Evolutionary conservation across 2,113 vertebrate species (phyloP).

Genomic region (Furnarius figulus): DNA sequence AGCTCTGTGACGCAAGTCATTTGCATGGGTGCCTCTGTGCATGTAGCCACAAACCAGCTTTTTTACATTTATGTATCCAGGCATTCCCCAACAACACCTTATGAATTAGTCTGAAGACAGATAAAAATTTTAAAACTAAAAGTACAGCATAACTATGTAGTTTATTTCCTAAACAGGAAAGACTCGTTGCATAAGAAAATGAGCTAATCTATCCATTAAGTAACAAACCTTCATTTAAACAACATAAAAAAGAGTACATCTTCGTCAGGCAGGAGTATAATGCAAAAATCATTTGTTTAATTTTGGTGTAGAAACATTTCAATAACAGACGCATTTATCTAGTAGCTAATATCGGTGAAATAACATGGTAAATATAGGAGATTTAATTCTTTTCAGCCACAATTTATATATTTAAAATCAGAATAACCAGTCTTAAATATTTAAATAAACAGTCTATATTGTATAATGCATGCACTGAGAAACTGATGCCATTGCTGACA

Average conservation of each 20-base stretch:
- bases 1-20: constrained; percentile 81
- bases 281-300: not conserved
- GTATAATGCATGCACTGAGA: not conserved
- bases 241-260: not conserved
- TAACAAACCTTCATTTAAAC: constrained; percentile 13
- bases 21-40: constrained; percentile 98
- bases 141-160: not conserved
- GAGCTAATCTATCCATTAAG: constrained; percentile 10
- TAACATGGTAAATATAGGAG: constrained; percentile 9
- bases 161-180: constrained; percentile 32
- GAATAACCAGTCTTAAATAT: not conserved
- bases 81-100: constrained; percentile 48
- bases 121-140: not conserved
- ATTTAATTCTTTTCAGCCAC: not conserved
- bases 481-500: not conserved
- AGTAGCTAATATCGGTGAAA: constrained; percentile 29
- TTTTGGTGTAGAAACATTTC: constrained; percentile 37
- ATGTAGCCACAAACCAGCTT: constrained; percentile 87
- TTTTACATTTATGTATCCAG: constrained; percentile 44
- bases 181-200: not conserved
- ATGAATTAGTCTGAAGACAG: constrained; percentile 50
- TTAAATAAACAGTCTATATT: not conserved
- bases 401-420: not conserved
- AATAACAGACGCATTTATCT: constrained; percentile 13
- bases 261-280: constrained; percentile 27